Base-by-base conservation (phyloP, 1,140 invertebrate genomes). In the Lutraria rhynchaena region DNA sequence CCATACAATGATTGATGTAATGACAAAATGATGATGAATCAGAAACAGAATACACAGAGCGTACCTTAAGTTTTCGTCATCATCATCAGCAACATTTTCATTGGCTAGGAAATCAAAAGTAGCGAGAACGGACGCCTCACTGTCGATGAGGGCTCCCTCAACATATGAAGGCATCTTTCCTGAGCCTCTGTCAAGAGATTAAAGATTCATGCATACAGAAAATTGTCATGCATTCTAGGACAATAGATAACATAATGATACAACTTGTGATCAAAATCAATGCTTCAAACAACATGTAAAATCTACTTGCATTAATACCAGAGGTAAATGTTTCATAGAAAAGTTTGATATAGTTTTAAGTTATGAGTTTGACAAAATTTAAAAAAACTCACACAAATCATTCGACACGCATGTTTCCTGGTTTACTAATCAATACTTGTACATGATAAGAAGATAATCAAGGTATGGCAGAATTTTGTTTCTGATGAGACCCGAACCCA, bases 91-190 rank as follows among this genome's bases (percentile, higher is more conserved):
- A 37, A 88, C 88, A 70, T 85, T 87, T 63, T 96, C 95, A 85
- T 94, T 94, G 83, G 94, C 94, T 57, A 99, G 94, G 93, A 99
- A 99, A 92, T 98, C 97, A 93, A 99, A 98, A 92, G 98, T 99
- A 35, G 97, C 97, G 94, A 99, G 96, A 51, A 99, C 97, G 49
- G 97, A 97, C 58, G 96, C 96, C 93, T 98, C 97, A 37, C 96
- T 96, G 89, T 98, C 97, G 88, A 97, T 93, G 90, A 98, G 95
- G 94, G 96, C 96, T 85, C 95, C 95, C 92, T 97, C 95, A 57
- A 95, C 83, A 60, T 84, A 63, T 44, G 83, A 86, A 37, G 85
- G 85, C 61, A 86, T 81, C 76, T 86, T 80, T 84, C 83, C 83
- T 83, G 67, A 65, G 22, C 74, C 74, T 77, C 74, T 77, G 74